Evolutionary conservation across 2,888 invertebrate species (phyloP), one percentile per base, ranked within the genome.

Genomic region (Stramonita haemastoma): DNA sequence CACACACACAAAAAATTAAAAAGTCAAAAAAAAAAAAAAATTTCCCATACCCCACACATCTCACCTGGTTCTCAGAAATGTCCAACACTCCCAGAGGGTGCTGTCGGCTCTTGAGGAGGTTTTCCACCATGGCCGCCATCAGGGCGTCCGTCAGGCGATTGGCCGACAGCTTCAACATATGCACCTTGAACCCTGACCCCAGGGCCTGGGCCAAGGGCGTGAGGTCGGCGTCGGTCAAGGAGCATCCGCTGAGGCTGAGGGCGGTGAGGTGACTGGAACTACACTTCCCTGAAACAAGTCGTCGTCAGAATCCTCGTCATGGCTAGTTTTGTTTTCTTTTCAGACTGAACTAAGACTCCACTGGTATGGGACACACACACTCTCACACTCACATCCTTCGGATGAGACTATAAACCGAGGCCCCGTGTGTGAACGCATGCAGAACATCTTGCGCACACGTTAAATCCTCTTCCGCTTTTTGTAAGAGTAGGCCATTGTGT

Each of bases 101-200:
- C 77, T 91, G 91, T 85, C 92, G 91, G 86, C 92, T 90, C n/a
- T 90, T 89, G 32, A 92, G 81, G 56, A 95, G 87, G 29, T 92
- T 92, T 34, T 93, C 93, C 29, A 92, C 92, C 19, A 95, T 81
- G 19, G 73, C 87, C 81, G 87, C 87, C 46, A 94, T 90, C 17
- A 93, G 93, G 26, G 89, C 90, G 91, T 94, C 94, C 90, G 93
- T 93, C 57, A 95, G 90, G 34, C 95, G 90, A 92, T 95, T 95
- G 91, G 93, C 94, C 89, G 94, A 93, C 81, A 95, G 89, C 88
- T 95, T 95, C 66, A 95, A 91, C 94, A 95, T 95, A 87, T 93
- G 93, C 84, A 94, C 89, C 83, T 91, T 91, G 32, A 94, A 88
- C 56, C 94, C 94, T 77, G 91, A 87, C 87, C 91, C 90, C n/a